A percentile compares a stretch with the other conserved stretches of the same genome.
Conservation (phyloP, 2,113 vertebrate genomes). For the Natator depressus region DNA sequence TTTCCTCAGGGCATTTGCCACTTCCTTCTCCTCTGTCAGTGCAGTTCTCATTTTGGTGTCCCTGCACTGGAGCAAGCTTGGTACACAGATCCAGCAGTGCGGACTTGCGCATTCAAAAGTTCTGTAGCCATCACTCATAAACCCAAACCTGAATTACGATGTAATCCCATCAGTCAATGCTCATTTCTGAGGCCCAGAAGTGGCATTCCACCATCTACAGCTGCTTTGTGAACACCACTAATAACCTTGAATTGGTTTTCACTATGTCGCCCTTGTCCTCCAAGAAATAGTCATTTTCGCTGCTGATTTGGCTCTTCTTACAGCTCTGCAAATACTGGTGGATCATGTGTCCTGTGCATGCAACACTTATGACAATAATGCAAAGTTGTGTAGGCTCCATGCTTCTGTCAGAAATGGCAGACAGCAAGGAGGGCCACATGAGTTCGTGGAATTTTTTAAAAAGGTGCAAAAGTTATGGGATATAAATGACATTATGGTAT, state of each 20-base stretch:
- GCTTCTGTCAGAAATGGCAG: not conserved
- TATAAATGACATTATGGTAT: no score
- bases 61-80: no score
- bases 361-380: not conserved
- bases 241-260: not conserved
- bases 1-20: no score
- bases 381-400: not conserved
- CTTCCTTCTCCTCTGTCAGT: no score
- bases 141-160: not conserved
- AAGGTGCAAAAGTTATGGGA: not conserved
- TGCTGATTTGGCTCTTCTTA: not conserved
- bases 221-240: no score
- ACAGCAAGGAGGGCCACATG: not conserved
- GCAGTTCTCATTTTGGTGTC: no score
- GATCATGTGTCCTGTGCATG: not conserved
- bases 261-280: not conserved
- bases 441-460: not conserved
- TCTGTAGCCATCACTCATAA: not conserved
- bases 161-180: not conserved
- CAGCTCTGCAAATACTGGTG: not conserved
- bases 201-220: no score
- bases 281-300: not conserved
- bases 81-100: no score
- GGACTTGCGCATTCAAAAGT: no score
- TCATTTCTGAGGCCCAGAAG: not conserved